phyloP scores from a whole-genome alignment of 2,113 vertebrate genomes.

The Urocynchramus pylzowi region DNA sequence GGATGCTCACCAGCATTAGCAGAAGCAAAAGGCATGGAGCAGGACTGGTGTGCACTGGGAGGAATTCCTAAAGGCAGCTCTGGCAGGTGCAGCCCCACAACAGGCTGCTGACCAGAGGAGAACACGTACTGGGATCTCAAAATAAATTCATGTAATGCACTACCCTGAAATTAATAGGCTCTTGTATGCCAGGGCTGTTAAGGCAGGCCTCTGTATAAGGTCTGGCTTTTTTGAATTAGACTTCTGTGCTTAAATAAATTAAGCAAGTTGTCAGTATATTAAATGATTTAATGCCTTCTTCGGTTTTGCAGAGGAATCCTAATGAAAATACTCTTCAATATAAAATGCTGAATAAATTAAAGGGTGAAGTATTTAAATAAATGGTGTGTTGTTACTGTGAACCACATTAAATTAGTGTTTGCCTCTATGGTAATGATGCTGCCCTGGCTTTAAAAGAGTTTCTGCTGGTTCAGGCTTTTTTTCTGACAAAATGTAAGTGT shows the following conservation, averaged over 20 bases:
- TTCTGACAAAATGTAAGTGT: background rate
- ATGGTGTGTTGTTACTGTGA: conserved; percentile 7
- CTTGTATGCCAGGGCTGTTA: background rate
- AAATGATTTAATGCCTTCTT: conserved; percentile 60
- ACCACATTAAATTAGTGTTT: conserved; percentile 35
- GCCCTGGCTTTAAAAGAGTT: background rate
- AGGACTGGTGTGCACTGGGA: background rate
- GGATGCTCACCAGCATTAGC: background rate
- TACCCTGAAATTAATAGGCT: conserved; percentile 18
- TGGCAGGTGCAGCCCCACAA: background rate
- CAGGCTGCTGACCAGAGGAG: background rate
- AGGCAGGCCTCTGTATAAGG: background rate
- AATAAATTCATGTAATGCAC: background rate
- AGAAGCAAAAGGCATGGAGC: background rate
- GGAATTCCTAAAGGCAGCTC: background rate
- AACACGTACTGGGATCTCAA: background rate
- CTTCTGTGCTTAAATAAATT: conserved; percentile 59
- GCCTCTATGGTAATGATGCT: conserved; percentile 13
- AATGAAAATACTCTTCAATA: conserved; percentile 50
- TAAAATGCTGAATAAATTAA: conserved; percentile 63
- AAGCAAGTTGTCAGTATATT: conserved; percentile 38
- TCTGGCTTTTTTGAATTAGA: conserved; percentile 38
- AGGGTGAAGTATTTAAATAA: conserved; percentile 49
- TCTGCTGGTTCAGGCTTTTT: conserved; percentile 26
- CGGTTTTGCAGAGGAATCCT: conserved; percentile 40